These are phyloP conservation scores for Hippocampus guttulatus DNA, from an alignment of 2,113 vertebrate genomes.

Conservation along the genomic window DNA sequence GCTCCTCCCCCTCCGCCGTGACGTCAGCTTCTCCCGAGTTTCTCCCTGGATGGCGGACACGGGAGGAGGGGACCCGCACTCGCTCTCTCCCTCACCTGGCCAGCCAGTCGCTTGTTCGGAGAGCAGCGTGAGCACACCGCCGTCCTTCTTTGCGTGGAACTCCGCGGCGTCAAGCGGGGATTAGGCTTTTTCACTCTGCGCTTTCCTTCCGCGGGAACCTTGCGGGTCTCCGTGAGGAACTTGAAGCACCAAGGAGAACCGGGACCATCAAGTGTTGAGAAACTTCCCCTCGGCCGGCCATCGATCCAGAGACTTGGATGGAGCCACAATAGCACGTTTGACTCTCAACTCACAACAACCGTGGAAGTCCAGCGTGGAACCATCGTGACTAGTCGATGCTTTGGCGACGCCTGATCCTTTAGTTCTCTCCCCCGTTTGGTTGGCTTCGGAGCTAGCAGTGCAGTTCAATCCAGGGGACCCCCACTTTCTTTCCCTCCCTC, in stretches of 20 bases:
- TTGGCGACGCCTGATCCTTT: not conserved
- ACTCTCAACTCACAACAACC: not conserved
- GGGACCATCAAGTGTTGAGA: constrained; percentile 44
- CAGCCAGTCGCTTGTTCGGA: not conserved
- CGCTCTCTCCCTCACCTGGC: not conserved
- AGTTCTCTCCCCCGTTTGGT: not conserved
- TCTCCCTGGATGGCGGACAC: constrained; percentile 25
- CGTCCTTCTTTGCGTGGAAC: not conserved
- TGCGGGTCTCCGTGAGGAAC: constrained; percentile 17
- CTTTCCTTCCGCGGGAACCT: not conserved
- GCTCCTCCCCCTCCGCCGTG: constrained; percentile 56
- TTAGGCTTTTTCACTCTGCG: too few species aligned
- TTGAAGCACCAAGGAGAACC: constrained; percentile 25
- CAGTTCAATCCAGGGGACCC: not conserved
- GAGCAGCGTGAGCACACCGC: not conserved
- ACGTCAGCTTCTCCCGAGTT: constrained; percentile 69
- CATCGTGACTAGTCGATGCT: constrained; percentile 49
- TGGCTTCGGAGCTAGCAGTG: not conserved
- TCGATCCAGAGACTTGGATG: constrained; percentile 31
- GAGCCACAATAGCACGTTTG: constrained; percentile 50
- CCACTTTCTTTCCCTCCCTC: not conserved
- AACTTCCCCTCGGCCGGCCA: constrained; percentile 44
- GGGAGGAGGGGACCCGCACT: constrained; percentile 2
- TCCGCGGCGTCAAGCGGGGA: too few species aligned
- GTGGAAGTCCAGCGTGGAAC: constrained; percentile 19